phyloP scores from a whole-genome alignment of 2,888 invertebrate species.

The Tubiluchus corallicola region DNA sequence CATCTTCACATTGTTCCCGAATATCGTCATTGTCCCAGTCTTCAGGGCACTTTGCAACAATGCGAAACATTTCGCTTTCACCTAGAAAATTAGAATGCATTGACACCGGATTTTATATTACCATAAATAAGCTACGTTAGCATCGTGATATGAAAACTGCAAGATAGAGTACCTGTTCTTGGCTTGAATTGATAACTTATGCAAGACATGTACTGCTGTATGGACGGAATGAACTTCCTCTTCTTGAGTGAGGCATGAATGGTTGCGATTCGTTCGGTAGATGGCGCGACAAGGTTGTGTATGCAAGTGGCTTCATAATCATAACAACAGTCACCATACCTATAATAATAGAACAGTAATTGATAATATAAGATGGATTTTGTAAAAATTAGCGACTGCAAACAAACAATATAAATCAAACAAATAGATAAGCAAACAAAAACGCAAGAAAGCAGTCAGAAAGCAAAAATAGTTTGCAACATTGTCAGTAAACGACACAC shows the following conservation, averaged over 20 bases:
- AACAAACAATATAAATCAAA: too few species aligned
- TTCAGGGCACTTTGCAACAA: slow-evolving; percentile 1
- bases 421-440: too few species aligned
- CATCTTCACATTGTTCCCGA: slow-evolving; percentile 1
- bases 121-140: too few species aligned
- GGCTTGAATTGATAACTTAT: background rate
- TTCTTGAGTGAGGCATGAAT: background rate
- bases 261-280: background rate
- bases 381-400: too few species aligned
- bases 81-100: background rate
- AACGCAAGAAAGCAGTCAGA: too few species aligned
- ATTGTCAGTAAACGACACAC: too few species aligned
- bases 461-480: too few species aligned
- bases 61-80: background rate
- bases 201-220: background rate
- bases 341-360: too few species aligned
- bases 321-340: slow-evolving; percentile 3
- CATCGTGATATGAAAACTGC: too few species aligned
- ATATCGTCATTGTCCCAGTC: background rate
- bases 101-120: too few species aligned
- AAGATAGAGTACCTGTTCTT: background rate
- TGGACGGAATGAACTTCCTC: background rate
- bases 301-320: background rate
- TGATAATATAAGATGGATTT: too few species aligned
- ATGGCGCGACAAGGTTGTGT: background rate